Percentiles rank a stretch among this genome's conserved stretches.
These are phyloP conservation scores for Protosalanx chinensis DNA, from an alignment of 2,797 vertebrate genomes.

Conservation along the genomic window DNA sequence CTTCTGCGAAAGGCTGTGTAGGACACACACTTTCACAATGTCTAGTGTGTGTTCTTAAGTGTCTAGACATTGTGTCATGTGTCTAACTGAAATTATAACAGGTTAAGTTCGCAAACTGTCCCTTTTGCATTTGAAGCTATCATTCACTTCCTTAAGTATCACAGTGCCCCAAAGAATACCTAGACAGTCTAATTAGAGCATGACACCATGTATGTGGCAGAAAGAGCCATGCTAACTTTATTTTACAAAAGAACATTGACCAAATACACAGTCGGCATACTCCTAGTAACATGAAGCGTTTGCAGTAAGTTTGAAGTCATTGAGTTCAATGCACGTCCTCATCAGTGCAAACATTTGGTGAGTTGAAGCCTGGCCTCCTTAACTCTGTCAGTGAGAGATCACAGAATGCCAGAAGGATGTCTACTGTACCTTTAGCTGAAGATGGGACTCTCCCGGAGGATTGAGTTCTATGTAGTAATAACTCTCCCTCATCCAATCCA, in stretches of 20 bases:
- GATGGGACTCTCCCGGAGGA: slow-evolving; percentile 52
- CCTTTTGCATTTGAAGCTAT: not conserved
- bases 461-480: slow-evolving; percentile 52
- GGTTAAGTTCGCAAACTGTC: not conserved
- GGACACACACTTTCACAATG: too few relatives aligned
- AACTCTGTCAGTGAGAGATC: slow-evolving; percentile 17
- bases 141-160: not conserved
- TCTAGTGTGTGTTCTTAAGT: too few relatives aligned
- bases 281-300: too few relatives aligned
- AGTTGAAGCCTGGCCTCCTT: not conserved
- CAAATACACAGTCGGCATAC: not conserved
- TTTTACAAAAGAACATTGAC: not conserved
- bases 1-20: too few relatives aligned
- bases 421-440: slow-evolving; percentile 68
- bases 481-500: slow-evolving; percentile 50
- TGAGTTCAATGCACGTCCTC: not conserved
- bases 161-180: slow-evolving; percentile 4
- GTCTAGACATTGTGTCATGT: too few relatives aligned
- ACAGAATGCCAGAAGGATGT: slow-evolving; percentile 35
- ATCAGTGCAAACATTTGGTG: not conserved
- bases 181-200: not conserved
- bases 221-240: not conserved
- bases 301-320: not conserved
- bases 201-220: not conserved
- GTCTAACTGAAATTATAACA: not conserved